phyloP scores from a whole-genome alignment of 1,140 invertebrate species.

The Procambarus virginalis region DNA sequence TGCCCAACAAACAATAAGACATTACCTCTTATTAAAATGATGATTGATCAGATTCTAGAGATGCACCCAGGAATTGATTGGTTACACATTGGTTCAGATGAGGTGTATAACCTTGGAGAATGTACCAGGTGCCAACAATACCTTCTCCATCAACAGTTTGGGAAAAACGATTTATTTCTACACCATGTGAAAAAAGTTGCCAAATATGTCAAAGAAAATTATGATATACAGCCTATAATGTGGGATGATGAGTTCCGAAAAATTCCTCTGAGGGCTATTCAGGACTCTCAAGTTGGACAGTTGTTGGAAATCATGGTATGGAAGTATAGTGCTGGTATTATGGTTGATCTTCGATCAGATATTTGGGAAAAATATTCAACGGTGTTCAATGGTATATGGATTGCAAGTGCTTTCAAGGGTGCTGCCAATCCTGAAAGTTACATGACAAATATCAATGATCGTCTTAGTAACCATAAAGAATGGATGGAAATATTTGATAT shows the following conservation, averaged over 20 bases:
- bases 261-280: conserved; percentile 76
- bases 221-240: conserved; percentile 80
- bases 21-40: conserved; percentile 81
- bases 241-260: conserved; percentile 96
- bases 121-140: conserved; percentile 82
- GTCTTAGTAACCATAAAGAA: conserved; percentile 75
- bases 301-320: conserved; percentile 90
- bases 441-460: conserved; percentile 75
- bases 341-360: conserved; percentile 76
- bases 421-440: conserved; percentile 72
- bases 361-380: conserved; percentile 88
- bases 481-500: conserved; percentile 74
- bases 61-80: conserved; percentile 75
- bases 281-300: conserved; percentile 80
- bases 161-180: conserved; percentile 71
- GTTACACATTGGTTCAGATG: conserved; percentile 81
- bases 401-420: conserved; percentile 92
- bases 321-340: conserved; percentile 82
- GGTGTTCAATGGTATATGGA: conserved; percentile 92
- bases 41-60: conserved; percentile 85
- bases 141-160: conserved; percentile 74
- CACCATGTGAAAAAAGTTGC: conserved; percentile 74
- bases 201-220: conserved; percentile 73
- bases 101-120: conserved; percentile 84
- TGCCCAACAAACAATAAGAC: conserved; percentile 87